A percentile compares a stretch with the other conserved stretches of the same genome.
These are phyloP conservation scores for Brachirus orientalis DNA, from an alignment of 2,113 vertebrate genomes.

Conservation along the genomic window DNA sequence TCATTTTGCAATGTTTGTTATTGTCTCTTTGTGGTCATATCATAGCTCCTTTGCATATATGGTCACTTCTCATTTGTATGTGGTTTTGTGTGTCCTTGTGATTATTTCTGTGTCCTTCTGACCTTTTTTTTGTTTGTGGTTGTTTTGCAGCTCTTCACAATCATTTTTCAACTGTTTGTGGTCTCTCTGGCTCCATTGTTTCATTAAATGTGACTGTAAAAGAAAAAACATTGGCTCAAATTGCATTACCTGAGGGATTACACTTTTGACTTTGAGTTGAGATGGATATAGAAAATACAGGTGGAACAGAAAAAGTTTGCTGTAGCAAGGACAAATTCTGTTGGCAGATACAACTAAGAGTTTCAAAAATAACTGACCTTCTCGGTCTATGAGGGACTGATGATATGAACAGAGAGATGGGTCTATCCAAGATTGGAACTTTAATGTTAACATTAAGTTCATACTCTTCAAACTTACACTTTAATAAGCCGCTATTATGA, in stretches of 20 bases:
- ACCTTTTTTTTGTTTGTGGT: not conserved
- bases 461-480: too few relatives aligned
- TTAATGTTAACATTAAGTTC: too few relatives aligned
- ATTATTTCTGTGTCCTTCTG: not conserved
- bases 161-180: constrained; percentile 9
- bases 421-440: too few relatives aligned
- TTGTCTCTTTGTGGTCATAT: not conserved
- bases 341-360: constrained; percentile 51
- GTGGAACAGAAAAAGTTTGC: constrained; percentile 26
- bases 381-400: constrained; percentile 28
- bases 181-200: not conserved
- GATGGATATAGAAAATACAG: constrained; percentile 37
- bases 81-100: not conserved
- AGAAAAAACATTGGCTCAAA: constrained; percentile 24
- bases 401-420: not conserved
- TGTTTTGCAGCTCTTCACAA: not conserved
- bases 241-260: constrained; percentile 38
- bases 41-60: not conserved
- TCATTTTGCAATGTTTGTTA: not conserved
- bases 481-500: too few relatives aligned
- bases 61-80: not conserved
- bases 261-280: constrained; percentile 43
- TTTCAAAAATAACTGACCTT: constrained; percentile 56
- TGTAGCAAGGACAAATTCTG: constrained; percentile 39
- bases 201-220: constrained; percentile 24